Percentiles rank a stretch among this genome's conserved stretches.
Evolutionary conservation across 1,140 invertebrate genomes (phyloP).

Genomic region (Ceratitis capitata): DNA sequence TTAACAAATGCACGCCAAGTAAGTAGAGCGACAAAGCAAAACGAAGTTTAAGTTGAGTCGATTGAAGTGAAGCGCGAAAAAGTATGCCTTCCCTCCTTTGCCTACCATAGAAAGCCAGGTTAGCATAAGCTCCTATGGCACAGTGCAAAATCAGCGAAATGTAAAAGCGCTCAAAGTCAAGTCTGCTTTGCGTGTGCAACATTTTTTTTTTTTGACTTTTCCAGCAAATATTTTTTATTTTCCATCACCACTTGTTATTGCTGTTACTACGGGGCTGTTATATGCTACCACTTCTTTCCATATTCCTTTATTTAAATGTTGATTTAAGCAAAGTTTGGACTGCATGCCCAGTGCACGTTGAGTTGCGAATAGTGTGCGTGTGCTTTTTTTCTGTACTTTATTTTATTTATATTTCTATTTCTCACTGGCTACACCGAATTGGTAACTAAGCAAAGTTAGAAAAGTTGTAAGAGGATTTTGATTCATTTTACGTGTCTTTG

Average conservation of each 20-base stretch:
- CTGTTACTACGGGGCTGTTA: background rate
- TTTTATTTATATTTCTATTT: background rate
- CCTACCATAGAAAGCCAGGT: too few species aligned
- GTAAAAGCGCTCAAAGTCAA: conserved; percentile 41
- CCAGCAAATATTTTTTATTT: conserved; percentile 2
- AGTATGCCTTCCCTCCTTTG: background rate
- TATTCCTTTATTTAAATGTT: conserved; percentile 27
- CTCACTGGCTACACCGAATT: conserved; percentile 12
- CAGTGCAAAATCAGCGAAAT: conserved; percentile 34
- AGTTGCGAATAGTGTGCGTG: background rate
- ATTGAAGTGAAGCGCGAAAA: conserved; percentile 10
- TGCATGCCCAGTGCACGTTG: background rate
- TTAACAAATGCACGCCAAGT: conserved; percentile 26
- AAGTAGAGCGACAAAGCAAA: background rate
- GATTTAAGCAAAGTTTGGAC: conserved; percentile 21
- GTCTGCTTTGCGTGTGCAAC: background rate
- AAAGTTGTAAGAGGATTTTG: conserved; percentile 35
- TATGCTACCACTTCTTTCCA: background rate
- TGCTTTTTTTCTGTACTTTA: background rate
- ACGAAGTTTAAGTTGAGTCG: background rate
- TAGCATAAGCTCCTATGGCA: too few species aligned
- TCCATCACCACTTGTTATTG: too few species aligned
- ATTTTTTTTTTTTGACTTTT: background rate
- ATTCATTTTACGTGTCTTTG: conserved; percentile 35
- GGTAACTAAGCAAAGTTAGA: conserved; percentile 10